Evolutionary conservation across 2,797 vertebrate genomes (phyloP).

Genomic region (Enteromius afrohamiltoni): DNA sequence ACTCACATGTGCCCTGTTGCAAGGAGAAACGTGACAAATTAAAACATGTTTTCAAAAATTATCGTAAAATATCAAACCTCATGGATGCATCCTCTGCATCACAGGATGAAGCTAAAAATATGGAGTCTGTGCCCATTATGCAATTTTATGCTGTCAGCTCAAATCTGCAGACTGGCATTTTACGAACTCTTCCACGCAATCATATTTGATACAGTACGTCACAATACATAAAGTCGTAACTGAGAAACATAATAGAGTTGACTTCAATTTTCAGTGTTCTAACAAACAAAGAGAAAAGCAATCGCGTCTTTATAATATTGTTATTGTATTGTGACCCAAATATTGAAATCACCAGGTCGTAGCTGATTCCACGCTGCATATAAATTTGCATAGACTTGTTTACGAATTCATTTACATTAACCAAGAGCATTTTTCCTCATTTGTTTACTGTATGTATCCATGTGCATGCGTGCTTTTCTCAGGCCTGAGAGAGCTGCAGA

Average conservation of each 20-base stretch:
- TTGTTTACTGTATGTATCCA: conserved; percentile 16
- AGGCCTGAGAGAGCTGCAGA: background rate
- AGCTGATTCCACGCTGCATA: background rate
- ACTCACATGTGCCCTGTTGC: background rate
- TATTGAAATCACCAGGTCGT: background rate
- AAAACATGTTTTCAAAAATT: background rate
- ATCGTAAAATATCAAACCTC: background rate
- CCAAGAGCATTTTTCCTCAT: conserved; percentile 16
- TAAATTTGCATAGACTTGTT: conserved; percentile 30
- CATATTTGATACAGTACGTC: background rate
- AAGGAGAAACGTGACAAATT: background rate
- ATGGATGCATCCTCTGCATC: background rate
- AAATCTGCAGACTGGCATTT: background rate
- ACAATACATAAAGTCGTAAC: background rate
- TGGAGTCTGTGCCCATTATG: background rate
- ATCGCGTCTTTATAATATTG: background rate
- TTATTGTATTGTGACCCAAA: background rate
- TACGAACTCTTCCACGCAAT: background rate
- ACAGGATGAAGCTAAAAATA: background rate
- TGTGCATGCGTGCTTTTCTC: background rate
- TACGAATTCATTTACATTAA: conserved; percentile 46
- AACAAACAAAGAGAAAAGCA: background rate
- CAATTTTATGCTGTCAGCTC: background rate
- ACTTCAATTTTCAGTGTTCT: background rate
- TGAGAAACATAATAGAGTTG: background rate